A percentile compares a stretch with the other conserved stretches of the same genome.
Evolutionary conservation across 2,888 invertebrate genomes (phyloP).

Genomic region (Gastracanthus pulcherrimus): DNA sequence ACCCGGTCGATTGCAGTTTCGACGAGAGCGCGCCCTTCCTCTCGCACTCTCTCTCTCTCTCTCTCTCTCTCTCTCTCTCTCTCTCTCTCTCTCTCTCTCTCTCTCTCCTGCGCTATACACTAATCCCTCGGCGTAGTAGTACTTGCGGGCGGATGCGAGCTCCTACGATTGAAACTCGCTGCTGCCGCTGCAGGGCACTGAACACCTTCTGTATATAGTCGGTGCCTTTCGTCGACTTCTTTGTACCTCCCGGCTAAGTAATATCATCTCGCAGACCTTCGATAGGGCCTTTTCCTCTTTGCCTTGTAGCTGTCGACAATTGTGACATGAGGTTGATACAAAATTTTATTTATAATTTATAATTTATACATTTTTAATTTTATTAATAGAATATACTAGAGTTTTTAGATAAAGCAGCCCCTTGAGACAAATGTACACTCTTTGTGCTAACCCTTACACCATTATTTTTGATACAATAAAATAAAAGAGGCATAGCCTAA

Average conservation of each 20-base stretch:
- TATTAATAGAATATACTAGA: too few species aligned
- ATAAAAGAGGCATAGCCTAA: too few species aligned
- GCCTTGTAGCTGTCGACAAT: background rate
- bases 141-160: slow-evolving; percentile 10
- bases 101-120: slow-evolving; percentile 43
- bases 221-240: background rate
- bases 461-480: too few species aligned
- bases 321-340: background rate
- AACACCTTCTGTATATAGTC: background rate
- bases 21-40: slow-evolving; percentile 19
- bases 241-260: slow-evolving; percentile 6
- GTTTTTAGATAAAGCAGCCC: too few species aligned
- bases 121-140: slow-evolving; percentile 40
- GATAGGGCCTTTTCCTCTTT: background rate
- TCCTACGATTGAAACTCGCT: slow-evolving; percentile 40
- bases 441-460: too few species aligned
- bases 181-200: background rate
- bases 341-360: too few species aligned
- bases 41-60: too few species aligned
- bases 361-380: too few species aligned
- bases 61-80: background rate
- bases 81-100: slow-evolving; percentile 32
- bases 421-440: too few species aligned
- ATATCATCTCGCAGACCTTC: background rate
- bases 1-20: slow-evolving; percentile 52